Percentiles rank a stretch among this genome's conserved stretches.
Conservation (phyloP, 1,140 invertebrate genomes). For the Heliconius himera region DNA sequence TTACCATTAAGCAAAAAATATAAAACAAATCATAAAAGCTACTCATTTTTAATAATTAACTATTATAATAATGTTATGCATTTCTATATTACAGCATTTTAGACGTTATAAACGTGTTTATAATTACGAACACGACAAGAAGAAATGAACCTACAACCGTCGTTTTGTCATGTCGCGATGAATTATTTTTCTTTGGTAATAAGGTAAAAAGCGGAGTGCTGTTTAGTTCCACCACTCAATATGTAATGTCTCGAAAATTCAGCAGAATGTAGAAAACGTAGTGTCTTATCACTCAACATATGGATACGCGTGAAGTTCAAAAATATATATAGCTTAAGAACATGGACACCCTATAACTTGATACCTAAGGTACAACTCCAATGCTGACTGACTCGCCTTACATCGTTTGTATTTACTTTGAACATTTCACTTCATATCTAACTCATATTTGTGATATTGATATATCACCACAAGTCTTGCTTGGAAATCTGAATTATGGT, state of each 20-base stretch:
- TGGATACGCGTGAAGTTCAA: neutral
- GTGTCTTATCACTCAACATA: too few species aligned
- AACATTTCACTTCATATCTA: conserved; percentile 12
- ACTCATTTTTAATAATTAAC: neutral
- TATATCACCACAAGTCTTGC: neutral
- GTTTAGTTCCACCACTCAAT: too few species aligned
- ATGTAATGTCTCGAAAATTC: too few species aligned
- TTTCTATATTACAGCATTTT: too few species aligned
- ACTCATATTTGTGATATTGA: conserved; percentile 17
- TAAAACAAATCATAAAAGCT: neutral
- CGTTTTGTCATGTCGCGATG: too few species aligned
- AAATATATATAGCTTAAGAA: neutral
- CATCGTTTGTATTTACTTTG: conserved; percentile 19
- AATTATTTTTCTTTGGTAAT: too few species aligned
- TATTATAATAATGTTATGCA: too few species aligned
- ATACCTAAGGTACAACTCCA: conserved; percentile 1
- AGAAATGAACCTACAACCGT: too few species aligned
- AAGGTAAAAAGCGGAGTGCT: too few species aligned
- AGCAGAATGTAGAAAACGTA: too few species aligned
- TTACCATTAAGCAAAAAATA: neutral
- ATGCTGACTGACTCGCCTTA: conserved; percentile 6
- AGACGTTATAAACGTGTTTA: too few species aligned
- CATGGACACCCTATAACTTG: neutral
- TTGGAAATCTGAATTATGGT: neutral
- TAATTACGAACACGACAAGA: too few species aligned